phyloP scores from a whole-genome alignment of 2,888 invertebrate species.

The Argyresthia albistria region DNA sequence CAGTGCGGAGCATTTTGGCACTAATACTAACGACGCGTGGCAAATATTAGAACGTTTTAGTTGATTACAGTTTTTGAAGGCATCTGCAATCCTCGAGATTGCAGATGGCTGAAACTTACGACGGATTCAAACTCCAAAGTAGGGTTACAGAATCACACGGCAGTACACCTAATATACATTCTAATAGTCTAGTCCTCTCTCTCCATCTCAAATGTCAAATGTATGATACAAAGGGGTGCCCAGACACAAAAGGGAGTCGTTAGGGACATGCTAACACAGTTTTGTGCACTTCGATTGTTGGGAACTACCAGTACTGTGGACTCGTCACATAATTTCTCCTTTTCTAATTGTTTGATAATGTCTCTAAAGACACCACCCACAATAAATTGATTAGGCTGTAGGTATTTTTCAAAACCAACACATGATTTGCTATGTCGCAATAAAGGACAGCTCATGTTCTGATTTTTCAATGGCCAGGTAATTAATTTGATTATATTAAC shows the following conservation, averaged over 20 bases:
- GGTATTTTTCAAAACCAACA: no score
- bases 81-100: background rate
- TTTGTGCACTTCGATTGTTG: conserved; percentile 13
- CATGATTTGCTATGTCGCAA: no score
- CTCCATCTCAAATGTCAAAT: background rate
- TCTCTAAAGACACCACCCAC: no score
- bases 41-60: conserved; percentile 1
- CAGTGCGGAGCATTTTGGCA: background rate
- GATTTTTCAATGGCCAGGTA: no score
- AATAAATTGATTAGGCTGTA: no score
- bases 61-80: background rate
- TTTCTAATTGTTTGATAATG: no score
- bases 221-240: background rate
- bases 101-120: background rate
- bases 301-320: no score
- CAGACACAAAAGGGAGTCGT: conserved; percentile 29
- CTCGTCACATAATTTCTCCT: no score
- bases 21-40: background rate
- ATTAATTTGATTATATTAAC: no score
- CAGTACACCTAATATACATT: background rate
- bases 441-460: no score
- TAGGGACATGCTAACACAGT: conserved; percentile 31
- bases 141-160: background rate
- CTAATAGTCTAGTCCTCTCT: background rate
- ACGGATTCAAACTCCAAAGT: background rate